phyloP scores from a whole-genome alignment of 2,113 vertebrate genomes.

The Aldabrachelys gigantea region DNA sequence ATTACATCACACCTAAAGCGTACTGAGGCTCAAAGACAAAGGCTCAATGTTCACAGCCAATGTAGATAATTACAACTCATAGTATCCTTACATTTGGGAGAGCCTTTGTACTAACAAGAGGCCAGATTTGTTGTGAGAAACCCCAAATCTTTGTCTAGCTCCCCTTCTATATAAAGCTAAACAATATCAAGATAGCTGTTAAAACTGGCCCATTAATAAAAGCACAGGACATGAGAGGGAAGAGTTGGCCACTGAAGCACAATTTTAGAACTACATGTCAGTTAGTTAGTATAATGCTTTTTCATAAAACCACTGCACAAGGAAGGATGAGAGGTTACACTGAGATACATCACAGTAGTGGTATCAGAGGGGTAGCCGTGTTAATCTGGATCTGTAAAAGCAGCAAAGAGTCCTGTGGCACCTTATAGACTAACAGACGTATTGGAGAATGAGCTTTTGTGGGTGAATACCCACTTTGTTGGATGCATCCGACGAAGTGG shows the following conservation, averaged over 20 bases:
- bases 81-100: constrained; percentile 30
- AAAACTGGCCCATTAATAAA: not conserved
- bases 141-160: not conserved
- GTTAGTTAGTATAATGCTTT: not conserved
- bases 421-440: too few species aligned
- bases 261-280: not conserved
- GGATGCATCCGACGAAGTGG: too few species aligned
- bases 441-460: too few species aligned
- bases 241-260: not conserved
- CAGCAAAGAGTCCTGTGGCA: too few species aligned
- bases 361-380: too few species aligned
- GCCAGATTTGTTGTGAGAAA: constrained; percentile 29
- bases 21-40: constrained; percentile 5
- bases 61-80: constrained; percentile 14
- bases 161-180: too few species aligned
- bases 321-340: not conserved
- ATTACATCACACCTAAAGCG: constrained; percentile 2
- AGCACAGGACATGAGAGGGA: not conserved
- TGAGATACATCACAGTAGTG: not conserved
- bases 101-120: constrained; percentile 27
- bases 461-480: too few species aligned
- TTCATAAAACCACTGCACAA: not conserved
- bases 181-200: too few species aligned
- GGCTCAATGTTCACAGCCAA: constrained; percentile 34
- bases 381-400: too few species aligned